phyloP scores from a whole-genome alignment of 2,888 invertebrate species.

The Morpho achilles region DNA sequence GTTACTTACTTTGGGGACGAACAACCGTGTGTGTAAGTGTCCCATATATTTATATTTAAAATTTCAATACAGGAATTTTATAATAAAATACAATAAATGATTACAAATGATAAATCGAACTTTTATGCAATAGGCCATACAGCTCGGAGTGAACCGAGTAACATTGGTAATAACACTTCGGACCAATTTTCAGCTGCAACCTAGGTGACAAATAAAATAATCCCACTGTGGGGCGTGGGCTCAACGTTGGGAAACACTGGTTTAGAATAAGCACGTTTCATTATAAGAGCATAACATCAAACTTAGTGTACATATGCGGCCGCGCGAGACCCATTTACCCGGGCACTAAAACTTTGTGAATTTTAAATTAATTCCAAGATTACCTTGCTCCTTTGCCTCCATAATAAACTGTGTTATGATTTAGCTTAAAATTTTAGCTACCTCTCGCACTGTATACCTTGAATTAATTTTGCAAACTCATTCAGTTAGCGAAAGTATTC shows the following conservation, averaged over 20 bases:
- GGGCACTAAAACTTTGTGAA: slow-evolving; percentile 44
- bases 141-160: too few relatives aligned
- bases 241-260: not conserved
- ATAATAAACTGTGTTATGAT: slow-evolving; percentile 16
- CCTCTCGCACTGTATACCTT: slow-evolving; percentile 23
- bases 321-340: slow-evolving; percentile 42
- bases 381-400: slow-evolving; percentile 17
- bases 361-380: slow-evolving; percentile 32
- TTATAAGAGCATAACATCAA: slow-evolving; percentile 25
- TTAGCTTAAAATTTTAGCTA: slow-evolving; percentile 23
- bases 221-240: not conserved
- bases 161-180: too few relatives aligned
- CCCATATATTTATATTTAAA: too few relatives aligned
- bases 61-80: too few relatives aligned
- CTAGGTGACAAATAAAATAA: too few relatives aligned
- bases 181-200: too few relatives aligned
- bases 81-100: too few relatives aligned
- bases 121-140: too few relatives aligned
- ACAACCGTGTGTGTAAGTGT: too few relatives aligned
- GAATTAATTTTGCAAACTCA: slow-evolving; percentile 19
- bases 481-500: slow-evolving; percentile 16
- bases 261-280: slow-evolving; percentile 10
- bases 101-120: too few relatives aligned
- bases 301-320: slow-evolving; percentile 31
- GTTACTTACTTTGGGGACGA: too few relatives aligned